Evolutionary conservation across 2,113 vertebrate genomes (phyloP).

Genomic region (Aegithalos caudatus): DNA sequence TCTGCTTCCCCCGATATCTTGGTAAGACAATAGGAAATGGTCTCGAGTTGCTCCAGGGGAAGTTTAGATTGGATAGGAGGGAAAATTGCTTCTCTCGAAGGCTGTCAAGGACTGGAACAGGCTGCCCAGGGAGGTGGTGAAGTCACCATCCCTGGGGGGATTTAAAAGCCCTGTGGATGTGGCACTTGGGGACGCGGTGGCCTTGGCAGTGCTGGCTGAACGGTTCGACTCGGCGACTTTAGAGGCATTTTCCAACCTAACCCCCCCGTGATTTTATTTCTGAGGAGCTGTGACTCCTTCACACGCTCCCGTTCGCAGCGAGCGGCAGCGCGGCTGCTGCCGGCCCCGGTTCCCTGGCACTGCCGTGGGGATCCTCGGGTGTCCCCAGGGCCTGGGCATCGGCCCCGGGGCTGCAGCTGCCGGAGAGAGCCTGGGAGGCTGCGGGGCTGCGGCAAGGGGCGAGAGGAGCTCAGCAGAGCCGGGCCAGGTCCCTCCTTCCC

Average conservation of each 20-base stretch:
- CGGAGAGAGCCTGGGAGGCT: rapidly evolving
- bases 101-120: neutral
- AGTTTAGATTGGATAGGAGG: neutral
- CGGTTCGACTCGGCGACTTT: neutral
- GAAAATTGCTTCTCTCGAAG: neutral
- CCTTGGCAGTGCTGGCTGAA: neutral
- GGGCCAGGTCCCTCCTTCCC: neutral
- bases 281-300: neutral
- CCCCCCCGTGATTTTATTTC: rapidly evolving
- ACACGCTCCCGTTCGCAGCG: rapidly evolving
- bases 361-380: neutral
- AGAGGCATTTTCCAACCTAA: neutral
- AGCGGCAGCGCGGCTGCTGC: rapidly evolving
- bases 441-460: neutral
- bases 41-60: neutral
- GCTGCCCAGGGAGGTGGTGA: neutral
- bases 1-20: rapidly evolving
- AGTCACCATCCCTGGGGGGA: neutral
- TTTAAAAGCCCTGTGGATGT: neutral
- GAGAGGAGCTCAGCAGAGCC: rapidly evolving
- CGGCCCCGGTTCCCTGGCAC: rapidly evolving
- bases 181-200: neutral
- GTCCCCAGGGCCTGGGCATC: neutral
- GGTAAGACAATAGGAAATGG: neutral
- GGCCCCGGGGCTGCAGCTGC: neutral